Conservation (phyloP, 2,888 invertebrate species). For the Chalcis sispes region DNA sequence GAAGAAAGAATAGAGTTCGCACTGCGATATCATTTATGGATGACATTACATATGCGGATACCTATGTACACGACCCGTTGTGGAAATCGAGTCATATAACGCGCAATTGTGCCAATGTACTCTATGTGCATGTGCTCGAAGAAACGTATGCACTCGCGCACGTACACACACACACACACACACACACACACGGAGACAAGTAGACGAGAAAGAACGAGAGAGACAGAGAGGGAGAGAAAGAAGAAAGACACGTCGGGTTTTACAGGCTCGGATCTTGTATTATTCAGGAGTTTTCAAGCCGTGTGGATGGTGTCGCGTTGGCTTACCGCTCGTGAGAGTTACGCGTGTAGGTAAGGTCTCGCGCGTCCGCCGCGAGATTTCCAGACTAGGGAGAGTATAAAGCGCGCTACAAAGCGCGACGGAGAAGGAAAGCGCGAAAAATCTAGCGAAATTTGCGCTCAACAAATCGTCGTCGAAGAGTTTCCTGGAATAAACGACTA, state of each 20-base stretch:
- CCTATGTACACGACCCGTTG: constrained; percentile 8
- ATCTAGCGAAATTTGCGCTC: constrained; percentile 61
- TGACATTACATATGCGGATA: not conserved
- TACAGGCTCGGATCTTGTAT: constrained; percentile 59
- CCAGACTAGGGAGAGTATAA: not conserved
- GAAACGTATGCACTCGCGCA: too few relatives aligned
- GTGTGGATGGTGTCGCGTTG: not conserved
- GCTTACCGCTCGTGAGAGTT: too few relatives aligned
- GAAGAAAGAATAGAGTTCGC: too few relatives aligned
- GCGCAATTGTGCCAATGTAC: too few relatives aligned
- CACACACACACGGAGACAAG: not conserved
- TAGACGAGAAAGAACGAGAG: too few relatives aligned
- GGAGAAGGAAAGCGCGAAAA: constrained; percentile 8
- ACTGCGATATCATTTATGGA: constrained; percentile 10
- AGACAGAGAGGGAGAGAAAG: constrained; percentile 10
- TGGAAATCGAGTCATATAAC: not conserved
- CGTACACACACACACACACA: not conserved
- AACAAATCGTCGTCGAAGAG: constrained; percentile 61
- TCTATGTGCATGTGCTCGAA: too few relatives aligned
- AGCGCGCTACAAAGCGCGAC: constrained; percentile 1
- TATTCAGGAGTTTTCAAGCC: constrained; percentile 60
- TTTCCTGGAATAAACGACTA: constrained; percentile 63
- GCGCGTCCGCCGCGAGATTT: too few relatives aligned
- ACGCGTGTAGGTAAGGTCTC: too few relatives aligned
- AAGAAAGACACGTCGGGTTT: constrained; percentile 16